Base-by-base conservation (phyloP, 2,888 invertebrate genomes). In the Nomada ferruginata region DNA sequence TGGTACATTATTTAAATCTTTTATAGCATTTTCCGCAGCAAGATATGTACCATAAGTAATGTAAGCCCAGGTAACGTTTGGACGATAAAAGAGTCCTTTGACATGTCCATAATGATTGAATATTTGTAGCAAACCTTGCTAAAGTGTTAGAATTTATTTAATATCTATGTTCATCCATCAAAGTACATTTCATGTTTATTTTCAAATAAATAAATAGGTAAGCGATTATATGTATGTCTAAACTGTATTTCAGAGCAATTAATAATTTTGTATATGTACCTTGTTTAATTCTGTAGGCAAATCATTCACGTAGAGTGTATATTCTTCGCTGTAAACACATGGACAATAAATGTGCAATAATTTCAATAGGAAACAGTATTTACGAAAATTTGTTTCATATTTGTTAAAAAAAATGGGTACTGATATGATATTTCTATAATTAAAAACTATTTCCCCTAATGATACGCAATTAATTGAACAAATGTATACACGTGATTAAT, bases 1-100 rank as follows among this genome's bases (percentile, higher is more conserved):
- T n/a, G 81, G 71, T 9, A 74, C 74, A 36, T 87, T 63, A 47
- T 93, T 61, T 15, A 93, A 83, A n/a, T 86, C 78, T 26, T 86
- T 85, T 10, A 93, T 90, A 1, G 92, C 91, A 10, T 36, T 20
- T 81, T 93, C 92, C 2, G 93, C 93, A 80, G 92, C 91, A 44
- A 11, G 60, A 70, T 89, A 91, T 2, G 79, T 86, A 11, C 59
- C 74, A 65, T 89, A 93, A 4, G 89, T 89, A 57, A 93, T 72
- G 60, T 79, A 93, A 9, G 91, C 91, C 89, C 90, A 91, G 20
- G 71, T 74, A 9, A 86, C 69, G 23, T 83, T 78, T 0, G 59
- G 29, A 2, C 85, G 88, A 11, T 76, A 74, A 10, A 89, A 83
- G 11, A 89, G 61, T 23, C 76, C 82, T 64, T 42, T 83, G 0